A percentile compares a stretch with the other conserved stretches of the same genome.
Evolutionary conservation across 2,888 invertebrate genomes (phyloP).

Genomic region (Zygogramma bicolorata): DNA sequence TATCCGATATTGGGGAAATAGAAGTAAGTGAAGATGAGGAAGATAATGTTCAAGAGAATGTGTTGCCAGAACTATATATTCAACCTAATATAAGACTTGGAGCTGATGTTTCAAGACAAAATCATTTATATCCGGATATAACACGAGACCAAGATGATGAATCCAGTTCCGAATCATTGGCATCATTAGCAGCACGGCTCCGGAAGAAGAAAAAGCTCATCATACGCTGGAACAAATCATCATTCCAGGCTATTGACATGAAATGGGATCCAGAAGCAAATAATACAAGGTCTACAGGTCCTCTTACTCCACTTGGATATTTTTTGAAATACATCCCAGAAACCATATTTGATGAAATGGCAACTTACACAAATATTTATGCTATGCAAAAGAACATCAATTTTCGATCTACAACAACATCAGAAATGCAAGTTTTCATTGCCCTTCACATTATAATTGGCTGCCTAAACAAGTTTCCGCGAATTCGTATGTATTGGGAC

Average conservation of each 20-base stretch:
- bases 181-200: not conserved
- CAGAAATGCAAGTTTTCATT: constrained; percentile 10
- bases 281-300: not conserved
- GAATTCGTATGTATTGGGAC: constrained; percentile 17
- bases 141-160: not conserved
- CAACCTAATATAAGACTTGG: not conserved
- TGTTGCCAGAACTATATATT: not conserved
- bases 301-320: constrained; percentile 12
- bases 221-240: not conserved
- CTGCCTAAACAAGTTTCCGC: constrained; percentile 16
- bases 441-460: constrained; percentile 19
- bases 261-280: not conserved
- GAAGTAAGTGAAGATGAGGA: not conserved
- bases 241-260: not conserved
- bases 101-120: not conserved
- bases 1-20: constrained; percentile 11
- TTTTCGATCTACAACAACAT: not conserved
- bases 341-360: constrained; percentile 17
- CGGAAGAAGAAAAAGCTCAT: not conserved
- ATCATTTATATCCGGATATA: not conserved
- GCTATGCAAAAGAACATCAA: constrained; percentile 13
- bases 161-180: not conserved
- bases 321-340: constrained; percentile 12
- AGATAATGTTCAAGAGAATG: not conserved
- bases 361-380: constrained; percentile 16